Base-by-base conservation (phyloP, 1,140 invertebrate species). In the Drosophila pseudoobscura region DNA sequence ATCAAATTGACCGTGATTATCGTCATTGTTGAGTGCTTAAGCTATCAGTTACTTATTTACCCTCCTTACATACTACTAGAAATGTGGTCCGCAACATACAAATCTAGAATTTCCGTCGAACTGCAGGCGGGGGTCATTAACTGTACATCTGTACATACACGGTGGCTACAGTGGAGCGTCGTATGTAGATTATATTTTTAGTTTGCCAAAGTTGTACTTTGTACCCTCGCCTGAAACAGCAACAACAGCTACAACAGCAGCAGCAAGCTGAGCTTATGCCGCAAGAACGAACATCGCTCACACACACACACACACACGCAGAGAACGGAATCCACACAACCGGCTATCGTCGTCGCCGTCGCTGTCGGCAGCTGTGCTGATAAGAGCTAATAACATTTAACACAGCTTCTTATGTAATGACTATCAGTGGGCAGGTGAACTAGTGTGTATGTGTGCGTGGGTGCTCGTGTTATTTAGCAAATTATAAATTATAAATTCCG, bases 191-290 rank as follows among this genome's bases (percentile, higher is more conserved):
- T 13, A 13, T 39, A 39, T 39, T 39, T 39, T 39, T 44, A 35
- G 45, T 50, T 59, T 70, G 26, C 44, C 31, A 55, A 72, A 39
- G 24, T 63, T 80, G 80, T 78, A 85, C 80, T 85, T 85, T 85
- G 80, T 52, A 74, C 80, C 39, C 60, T 26, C 17, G 35, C 35
- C 3, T 39, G 17, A 52, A 24, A 31, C 39, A 22, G 47, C 63
- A 46, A 56, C 60, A 44, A 15, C 24, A 55, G 26, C 43, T 35
- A 24, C 17, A 55, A 39, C 43, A 22, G 58, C 43, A 62, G 44
- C 17, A 71, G 20, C 20, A 84, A 84, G 76, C 80, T 74, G 17
- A 60, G 77, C 77, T 84, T 87, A 51, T 29, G n/a, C 35, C 53
- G 72, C 43, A 64, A 65, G 47, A 52, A 60, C 22, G 63, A 50